Evolutionary conservation across 1,140 invertebrate species (phyloP).

Genomic region (Gerris buenoi): DNA sequence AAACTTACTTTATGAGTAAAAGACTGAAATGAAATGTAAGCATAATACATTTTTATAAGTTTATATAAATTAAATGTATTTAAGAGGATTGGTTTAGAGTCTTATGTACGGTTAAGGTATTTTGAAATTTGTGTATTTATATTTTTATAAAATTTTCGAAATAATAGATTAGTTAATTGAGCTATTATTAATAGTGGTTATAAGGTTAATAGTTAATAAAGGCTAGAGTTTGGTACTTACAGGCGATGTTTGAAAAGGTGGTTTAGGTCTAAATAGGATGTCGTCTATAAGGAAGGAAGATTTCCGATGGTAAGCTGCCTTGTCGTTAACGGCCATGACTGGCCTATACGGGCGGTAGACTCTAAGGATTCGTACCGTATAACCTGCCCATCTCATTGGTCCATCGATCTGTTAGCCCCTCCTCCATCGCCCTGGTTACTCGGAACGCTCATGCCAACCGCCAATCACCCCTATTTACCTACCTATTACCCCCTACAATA

Average conservation of each 20-base stretch:
- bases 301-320: neutral
- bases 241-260: neutral
- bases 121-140: too few relatives aligned
- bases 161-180: too few relatives aligned
- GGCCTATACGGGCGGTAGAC: neutral
- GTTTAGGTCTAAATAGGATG: constrained; percentile 9
- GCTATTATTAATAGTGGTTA: too few relatives aligned
- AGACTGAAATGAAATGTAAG: too few relatives aligned
- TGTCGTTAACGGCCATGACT: constrained; percentile 4
- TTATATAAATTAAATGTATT: too few relatives aligned
- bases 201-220: too few relatives aligned
- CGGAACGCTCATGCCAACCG: neutral
- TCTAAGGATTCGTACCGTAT: neutral
- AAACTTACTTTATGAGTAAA: too few relatives aligned
- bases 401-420: neutral
- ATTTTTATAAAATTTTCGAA: too few relatives aligned
- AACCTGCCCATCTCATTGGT: neutral
- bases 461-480: neutral
- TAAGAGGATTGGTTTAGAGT: too few relatives aligned
- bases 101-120: too few relatives aligned
- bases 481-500: neutral
- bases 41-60: too few relatives aligned
- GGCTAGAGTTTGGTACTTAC: too few relatives aligned
- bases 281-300: constrained; percentile 12
- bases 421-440: neutral